Conservation (phyloP, 2,113 vertebrate genomes). For the Erpornis zantholeuca region DNA sequence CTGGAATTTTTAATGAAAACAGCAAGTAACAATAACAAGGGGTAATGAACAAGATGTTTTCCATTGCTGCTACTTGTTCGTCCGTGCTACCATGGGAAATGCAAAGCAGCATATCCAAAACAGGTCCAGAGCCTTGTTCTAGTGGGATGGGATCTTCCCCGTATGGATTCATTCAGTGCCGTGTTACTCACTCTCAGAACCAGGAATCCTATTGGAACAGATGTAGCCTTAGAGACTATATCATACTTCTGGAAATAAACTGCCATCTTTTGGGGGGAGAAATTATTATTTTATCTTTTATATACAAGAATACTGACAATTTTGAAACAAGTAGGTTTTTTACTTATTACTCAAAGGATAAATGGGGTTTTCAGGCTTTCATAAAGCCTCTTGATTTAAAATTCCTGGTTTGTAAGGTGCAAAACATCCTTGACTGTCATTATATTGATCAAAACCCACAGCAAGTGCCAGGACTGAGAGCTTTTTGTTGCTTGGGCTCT, state of each 20-base stretch:
- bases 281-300: background rate
- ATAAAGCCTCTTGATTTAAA: background rate
- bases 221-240: background rate
- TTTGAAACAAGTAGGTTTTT: background rate
- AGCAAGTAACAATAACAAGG: background rate
- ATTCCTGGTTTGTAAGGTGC: conserved; percentile 20
- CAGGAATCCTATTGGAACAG: background rate
- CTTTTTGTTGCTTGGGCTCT: background rate
- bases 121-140: background rate
- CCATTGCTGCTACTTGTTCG: background rate
- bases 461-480: background rate
- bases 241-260: background rate
- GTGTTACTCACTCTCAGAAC: background rate
- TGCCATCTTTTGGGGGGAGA: background rate
- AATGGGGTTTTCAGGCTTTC: background rate
- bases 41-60: background rate
- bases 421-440: conserved; percentile 10
- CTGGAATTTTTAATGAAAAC: background rate
- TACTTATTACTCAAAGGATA: background rate
- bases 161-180: background rate
- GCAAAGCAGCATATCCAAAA: background rate
- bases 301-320: background rate
- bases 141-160: background rate
- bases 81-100: background rate
- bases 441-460: conserved; percentile 33